Evolutionary conservation across 2,797 vertebrate species (phyloP).

Genomic region (Lagorchestes hirsutus): DNA sequence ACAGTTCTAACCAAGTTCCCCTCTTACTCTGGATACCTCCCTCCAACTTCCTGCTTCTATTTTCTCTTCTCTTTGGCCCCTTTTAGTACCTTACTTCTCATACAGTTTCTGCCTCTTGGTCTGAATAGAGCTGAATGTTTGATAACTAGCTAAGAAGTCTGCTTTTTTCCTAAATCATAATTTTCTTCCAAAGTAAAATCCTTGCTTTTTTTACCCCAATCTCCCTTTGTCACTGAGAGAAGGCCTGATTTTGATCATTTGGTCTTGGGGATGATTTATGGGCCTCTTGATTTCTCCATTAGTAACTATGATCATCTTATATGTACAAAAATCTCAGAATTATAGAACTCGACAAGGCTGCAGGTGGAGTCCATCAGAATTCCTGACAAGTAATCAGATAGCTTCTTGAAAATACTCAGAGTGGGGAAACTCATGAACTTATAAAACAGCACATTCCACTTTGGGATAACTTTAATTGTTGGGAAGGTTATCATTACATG

Average conservation of each 20-base stretch:
- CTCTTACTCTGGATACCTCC: neutral
- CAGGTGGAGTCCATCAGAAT: neutral
- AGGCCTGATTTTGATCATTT: no score
- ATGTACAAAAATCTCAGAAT: neutral
- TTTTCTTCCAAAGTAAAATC: neutral
- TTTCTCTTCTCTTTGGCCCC: neutral
- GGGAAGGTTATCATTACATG: no score
- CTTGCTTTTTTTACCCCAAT: neutral
- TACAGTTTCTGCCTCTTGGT: neutral
- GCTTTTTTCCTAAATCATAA: neutral
- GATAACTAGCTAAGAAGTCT: neutral
- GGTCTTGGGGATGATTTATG: neutral
- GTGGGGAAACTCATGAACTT: neutral
- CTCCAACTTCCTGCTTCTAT: neutral
- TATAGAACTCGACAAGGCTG: neutral
- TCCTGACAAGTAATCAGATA: neutral
- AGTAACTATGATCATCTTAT: neutral
- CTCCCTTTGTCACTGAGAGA: neutral
- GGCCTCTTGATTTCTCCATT: neutral
- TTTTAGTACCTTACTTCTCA: neutral
- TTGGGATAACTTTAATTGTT: no score
- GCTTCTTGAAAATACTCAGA: neutral
- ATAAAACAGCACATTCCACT: neutral
- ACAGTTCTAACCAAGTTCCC: neutral
- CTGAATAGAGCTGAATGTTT: neutral